Conservation (phyloP, 1,140 invertebrate species). For the Melitaea cinxia region DNA sequence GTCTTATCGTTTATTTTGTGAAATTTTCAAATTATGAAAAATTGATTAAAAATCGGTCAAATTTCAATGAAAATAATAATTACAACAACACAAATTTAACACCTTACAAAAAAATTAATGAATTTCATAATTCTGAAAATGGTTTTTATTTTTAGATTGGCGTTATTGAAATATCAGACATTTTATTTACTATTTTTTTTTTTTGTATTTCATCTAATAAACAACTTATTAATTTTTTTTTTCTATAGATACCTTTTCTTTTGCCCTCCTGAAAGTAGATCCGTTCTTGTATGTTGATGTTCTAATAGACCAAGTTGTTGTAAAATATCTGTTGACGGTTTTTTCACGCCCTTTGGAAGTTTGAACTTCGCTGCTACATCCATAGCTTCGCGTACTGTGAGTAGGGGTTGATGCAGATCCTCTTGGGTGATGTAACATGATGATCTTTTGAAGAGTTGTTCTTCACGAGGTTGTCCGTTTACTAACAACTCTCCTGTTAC, state of each 20-base stretch:
- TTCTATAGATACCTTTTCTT: constrained; percentile 81
- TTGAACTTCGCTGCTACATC: constrained; percentile 92
- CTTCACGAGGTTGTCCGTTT: constrained; percentile 66
- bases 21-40: too few relatives aligned
- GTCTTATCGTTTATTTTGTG: too few relatives aligned
- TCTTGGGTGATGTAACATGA: constrained; percentile 95
- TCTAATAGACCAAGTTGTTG: constrained; percentile 84
- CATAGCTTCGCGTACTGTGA: constrained; percentile 93
- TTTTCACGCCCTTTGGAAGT: constrained; percentile 71
- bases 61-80: too few relatives aligned
- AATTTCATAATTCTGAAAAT: too few relatives aligned
- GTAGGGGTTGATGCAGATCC: constrained; percentile 90
- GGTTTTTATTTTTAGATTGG: too few relatives aligned
- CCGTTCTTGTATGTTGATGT: constrained; percentile 85
- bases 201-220: too few relatives aligned
- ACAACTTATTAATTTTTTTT: too few relatives aligned
- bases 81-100: too few relatives aligned
- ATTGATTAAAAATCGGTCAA: too few relatives aligned
- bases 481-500: constrained; percentile 80
- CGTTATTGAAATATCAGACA: too few relatives aligned
- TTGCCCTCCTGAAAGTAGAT: constrained; percentile 88
- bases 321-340: constrained; percentile 81
- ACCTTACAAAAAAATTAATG: too few relatives aligned
- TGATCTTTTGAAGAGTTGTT: constrained; percentile 78
- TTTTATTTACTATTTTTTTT: too few relatives aligned